Percentiles rank a stretch among this genome's conserved stretches.
phyloP scores from a whole-genome alignment of 30 jellyfish, hydroid and myxozoan genomes.

The Hydractinia echinata region DNA sequence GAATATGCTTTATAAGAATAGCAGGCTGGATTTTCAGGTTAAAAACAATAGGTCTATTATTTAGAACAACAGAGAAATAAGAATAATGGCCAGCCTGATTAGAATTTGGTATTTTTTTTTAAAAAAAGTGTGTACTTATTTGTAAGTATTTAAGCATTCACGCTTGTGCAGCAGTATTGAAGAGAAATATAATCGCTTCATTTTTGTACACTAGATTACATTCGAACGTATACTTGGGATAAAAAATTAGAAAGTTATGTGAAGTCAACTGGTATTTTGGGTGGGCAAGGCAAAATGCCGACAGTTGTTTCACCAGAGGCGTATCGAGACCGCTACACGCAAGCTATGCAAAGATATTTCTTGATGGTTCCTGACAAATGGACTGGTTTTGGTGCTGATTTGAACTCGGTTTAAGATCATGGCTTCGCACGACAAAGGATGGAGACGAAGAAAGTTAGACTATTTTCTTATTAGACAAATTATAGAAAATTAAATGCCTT shows the following conservation, averaged over 20 bases:
- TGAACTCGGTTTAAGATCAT: not conserved
- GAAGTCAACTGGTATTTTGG: constrained; percentile 76
- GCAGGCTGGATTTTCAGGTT: not conserved
- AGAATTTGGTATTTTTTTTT: no score
- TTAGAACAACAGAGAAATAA: no score
- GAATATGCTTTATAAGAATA: no score
- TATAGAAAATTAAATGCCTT: no score
- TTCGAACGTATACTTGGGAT: constrained; percentile 94
- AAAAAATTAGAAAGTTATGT: constrained; percentile 89
- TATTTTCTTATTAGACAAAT: no score
- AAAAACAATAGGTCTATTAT: not conserved
- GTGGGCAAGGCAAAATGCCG: constrained; percentile 92
- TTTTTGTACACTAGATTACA: constrained; percentile 44
- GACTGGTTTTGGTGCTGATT: constrained; percentile 93
- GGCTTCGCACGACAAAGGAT: no score
- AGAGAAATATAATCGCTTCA: not conserved
- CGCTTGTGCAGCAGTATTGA: no score
- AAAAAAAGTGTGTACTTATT: no score
- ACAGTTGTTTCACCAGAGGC: constrained; percentile 90
- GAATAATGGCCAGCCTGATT: no score
- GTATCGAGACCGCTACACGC: constrained; percentile 76
- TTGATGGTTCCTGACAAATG: constrained; percentile 93
- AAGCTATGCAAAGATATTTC: constrained; percentile 89
- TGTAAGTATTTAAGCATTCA: no score
- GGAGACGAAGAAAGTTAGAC: no score